Evolutionary conservation across 2,888 invertebrate species (phyloP).

Genomic region (Conomelus anceps): DNA sequence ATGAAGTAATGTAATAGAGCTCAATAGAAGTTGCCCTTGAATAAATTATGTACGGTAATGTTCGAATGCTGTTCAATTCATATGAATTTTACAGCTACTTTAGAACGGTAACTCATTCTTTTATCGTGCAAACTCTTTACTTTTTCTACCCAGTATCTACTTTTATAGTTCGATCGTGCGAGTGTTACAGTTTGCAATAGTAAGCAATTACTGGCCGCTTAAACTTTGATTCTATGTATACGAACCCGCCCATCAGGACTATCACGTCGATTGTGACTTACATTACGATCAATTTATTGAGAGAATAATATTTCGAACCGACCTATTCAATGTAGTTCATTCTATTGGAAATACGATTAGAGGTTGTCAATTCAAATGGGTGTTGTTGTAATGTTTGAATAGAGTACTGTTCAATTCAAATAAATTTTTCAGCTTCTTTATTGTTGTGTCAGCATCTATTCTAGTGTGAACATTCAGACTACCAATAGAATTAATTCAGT

Average conservation of each 20-base stretch:
- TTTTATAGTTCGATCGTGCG: too few relatives aligned
- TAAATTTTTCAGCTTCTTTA: neutral
- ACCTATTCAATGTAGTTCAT: neutral
- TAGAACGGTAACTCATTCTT: too few relatives aligned
- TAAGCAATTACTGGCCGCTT: neutral
- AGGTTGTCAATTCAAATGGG: neutral
- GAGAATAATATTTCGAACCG: neutral
- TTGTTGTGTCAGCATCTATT: neutral
- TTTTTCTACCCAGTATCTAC: too few relatives aligned
- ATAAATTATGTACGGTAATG: too few relatives aligned
- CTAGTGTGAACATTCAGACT: neutral
- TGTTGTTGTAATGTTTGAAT: neutral
- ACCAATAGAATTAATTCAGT: neutral
- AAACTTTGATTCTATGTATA: neutral
- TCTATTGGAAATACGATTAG: neutral
- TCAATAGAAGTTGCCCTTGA: too few relatives aligned
- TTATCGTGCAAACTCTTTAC: too few relatives aligned
- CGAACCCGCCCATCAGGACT: neutral
- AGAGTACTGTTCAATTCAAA: neutral
- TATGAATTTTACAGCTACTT: too few relatives aligned
- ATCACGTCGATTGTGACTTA: neutral
- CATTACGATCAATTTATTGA: neutral
- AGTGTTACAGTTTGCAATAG: too few relatives aligned
- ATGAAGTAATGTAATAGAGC: too few relatives aligned
- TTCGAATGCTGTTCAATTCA: too few relatives aligned